Conservation (phyloP, 2,113 vertebrate genomes). For the Aldabrachelys gigantea region DNA sequence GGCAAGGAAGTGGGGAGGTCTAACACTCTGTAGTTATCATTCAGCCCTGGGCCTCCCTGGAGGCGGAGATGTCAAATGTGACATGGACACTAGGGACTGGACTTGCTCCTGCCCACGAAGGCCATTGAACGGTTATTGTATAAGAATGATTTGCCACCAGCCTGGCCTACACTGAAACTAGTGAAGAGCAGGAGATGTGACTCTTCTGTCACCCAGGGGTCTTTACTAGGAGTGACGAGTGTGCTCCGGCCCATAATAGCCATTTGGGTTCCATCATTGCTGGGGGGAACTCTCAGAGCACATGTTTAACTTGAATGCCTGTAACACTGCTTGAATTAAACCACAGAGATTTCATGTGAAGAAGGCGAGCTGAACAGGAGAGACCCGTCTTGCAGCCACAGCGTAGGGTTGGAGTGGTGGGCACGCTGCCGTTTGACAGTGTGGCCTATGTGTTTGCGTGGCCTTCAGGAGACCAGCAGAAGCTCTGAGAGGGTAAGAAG, state of each 20-base stretch:
- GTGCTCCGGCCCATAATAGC: neutral
- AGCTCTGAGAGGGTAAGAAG: neutral
- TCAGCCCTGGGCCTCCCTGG: neutral
- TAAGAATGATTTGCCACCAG: neutral
- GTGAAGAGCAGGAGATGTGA: neutral
- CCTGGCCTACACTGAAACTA: neutral
- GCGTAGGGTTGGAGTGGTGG: fast-evolving
- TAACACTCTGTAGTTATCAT: neutral
- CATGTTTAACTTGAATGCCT: neutral
- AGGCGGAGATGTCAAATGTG: neutral
- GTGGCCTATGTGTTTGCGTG: neutral
- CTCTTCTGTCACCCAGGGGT: neutral
- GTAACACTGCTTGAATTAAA: neutral
- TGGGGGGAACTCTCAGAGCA: neutral
- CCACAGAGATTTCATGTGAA: neutral
- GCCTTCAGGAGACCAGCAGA: neutral
- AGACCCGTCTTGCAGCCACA: fast-evolving
- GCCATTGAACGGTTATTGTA: neutral
- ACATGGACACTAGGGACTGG: neutral
- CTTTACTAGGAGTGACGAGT: too few relatives aligned
- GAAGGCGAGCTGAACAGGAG: neutral
- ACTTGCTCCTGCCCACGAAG: neutral
- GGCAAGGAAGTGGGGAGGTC: neutral
- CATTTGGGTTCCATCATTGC: neutral
- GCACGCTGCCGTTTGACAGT: neutral